Percentiles rank a stretch among this genome's conserved stretches.
phyloP scores from a whole-genome alignment of 2,797 vertebrate species.

The Centropyge bicolor region DNA sequence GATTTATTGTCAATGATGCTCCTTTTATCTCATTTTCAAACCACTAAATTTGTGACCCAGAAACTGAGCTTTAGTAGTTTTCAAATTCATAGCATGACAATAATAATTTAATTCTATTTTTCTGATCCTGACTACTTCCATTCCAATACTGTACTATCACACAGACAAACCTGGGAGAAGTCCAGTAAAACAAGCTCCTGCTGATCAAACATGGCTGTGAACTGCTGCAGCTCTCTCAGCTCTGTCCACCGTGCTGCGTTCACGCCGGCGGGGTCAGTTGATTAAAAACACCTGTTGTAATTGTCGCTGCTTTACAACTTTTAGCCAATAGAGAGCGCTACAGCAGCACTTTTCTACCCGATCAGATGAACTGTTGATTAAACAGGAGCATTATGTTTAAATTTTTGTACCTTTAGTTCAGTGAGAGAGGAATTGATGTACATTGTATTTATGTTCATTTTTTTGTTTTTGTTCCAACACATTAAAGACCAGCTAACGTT shows the following conservation, averaged over 20 bases:
- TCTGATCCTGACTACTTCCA: background rate
- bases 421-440: accelerated
- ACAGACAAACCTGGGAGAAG: background rate
- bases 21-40: background rate
- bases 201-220: background rate
- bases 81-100: background rate
- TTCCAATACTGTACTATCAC: background rate
- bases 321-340: constrained; percentile 17
- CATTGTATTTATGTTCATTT: constrained; percentile 2
- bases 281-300: constrained; percentile 30
- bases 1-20: background rate
- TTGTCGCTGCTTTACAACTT: background rate
- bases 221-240: background rate
- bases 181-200: background rate
- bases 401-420: background rate
- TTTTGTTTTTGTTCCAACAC: constrained; percentile 4
- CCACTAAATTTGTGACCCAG: background rate
- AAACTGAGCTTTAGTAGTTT: background rate
- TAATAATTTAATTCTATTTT: background rate
- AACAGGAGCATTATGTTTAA: background rate
- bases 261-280: background rate
- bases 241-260: background rate
- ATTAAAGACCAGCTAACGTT: background rate
- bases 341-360: background rate
- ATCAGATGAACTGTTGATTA: background rate